Base-by-base conservation (phyloP, 2,797 vertebrate species). In the Notolepis coatsorum region DNA sequence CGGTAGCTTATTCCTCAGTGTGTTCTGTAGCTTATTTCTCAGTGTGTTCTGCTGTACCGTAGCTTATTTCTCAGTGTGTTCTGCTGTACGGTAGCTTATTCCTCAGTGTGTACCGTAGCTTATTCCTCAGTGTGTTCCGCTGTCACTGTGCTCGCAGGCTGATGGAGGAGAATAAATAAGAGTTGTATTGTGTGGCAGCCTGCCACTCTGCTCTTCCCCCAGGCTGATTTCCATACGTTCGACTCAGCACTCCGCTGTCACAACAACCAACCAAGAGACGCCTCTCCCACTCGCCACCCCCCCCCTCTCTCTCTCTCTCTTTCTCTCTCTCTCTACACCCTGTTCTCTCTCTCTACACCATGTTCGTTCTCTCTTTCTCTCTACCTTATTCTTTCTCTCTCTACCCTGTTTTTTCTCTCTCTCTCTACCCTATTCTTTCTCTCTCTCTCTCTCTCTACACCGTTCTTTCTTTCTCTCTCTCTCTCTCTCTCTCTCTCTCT, bases 201-300 rank as follows among this genome's bases (percentile, higher is more conserved):
- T n/a, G 49, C 49, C 47, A 31, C 39, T 20, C 38, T 23, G 33
- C 10, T 55, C 31, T 35, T 35, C 13, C 50, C 49, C 23, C 1
- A 5, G 21, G 31, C 53, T 71, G 57, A 78, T 82, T 79, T 79
- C 43, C 71, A 74, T 77, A 68, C 56, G 55, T 58, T 30, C 73
- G 75, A 85, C 58, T 77, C 66, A 75, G 75, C 68, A 51, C 45
- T 69, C 30, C 59, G 59, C 41, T 61, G 65, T 72, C 62, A 68
- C 71, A 58, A 0, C 18, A 5, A n/a, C n/a, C n/a, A n/a, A n/a
- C n/a, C n/a, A n/a, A n/a, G n/a, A n/a, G n/a, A n/a, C n/a, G n/a
- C n/a, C n/a, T n/a, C n/a, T n/a, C n/a, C n/a, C n/a, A n/a, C n/a
- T 18, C 25, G 46, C 69, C 57, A 20, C 10, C 52, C 3, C 39